Evolutionary conservation across 2,113 vertebrate genomes (phyloP).

Genomic region (Acanthisitta chloris): DNA sequence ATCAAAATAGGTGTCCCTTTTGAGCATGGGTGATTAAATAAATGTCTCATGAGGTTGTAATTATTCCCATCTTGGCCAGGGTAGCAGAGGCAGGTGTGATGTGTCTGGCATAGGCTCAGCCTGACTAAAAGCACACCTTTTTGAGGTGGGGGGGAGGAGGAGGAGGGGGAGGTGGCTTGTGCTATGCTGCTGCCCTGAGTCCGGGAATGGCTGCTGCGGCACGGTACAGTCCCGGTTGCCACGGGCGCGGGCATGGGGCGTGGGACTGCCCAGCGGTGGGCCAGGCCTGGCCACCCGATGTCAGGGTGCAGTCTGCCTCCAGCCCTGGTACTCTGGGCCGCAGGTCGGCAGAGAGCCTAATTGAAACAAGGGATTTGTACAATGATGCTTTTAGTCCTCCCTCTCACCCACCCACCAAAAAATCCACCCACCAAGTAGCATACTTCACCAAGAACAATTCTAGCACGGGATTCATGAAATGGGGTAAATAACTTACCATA

Average conservation of each 20-base stretch:
- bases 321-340: background rate
- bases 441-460: slow-evolving; percentile 31
- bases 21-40: background rate
- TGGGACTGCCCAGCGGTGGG: background rate
- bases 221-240: background rate
- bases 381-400: background rate
- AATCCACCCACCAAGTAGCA: background rate
- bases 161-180: background rate
- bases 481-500: background rate
- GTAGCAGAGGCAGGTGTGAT: background rate
- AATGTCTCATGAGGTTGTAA: background rate
- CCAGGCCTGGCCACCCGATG: background rate
- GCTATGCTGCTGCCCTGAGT: background rate
- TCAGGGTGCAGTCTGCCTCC: background rate
- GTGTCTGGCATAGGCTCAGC: background rate
- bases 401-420: slow-evolving; percentile 4
- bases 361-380: background rate
- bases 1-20: background rate
- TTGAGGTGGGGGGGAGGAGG: background rate
- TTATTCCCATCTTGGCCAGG: background rate
- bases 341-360: background rate
- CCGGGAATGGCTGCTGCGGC: background rate
- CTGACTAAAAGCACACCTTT: background rate
- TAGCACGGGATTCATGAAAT: background rate
- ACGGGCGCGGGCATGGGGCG: background rate